Evolutionary conservation across 2,113 vertebrate genomes (phyloP).

Genomic region (Orientallactaga bullata): DNA sequence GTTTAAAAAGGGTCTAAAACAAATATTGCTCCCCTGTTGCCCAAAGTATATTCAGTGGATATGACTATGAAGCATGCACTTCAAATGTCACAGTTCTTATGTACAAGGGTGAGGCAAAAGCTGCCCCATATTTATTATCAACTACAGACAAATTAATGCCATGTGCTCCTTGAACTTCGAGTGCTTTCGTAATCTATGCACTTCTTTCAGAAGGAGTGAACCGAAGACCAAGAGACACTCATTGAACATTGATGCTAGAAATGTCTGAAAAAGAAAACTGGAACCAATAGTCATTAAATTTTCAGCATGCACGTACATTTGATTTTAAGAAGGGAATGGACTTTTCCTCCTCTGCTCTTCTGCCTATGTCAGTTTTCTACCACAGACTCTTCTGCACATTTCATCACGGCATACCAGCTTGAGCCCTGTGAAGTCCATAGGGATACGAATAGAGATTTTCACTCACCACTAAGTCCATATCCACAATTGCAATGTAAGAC

Average conservation of each 20-base stretch:
- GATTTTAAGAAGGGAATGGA: background rate
- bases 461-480: background rate
- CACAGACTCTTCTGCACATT: no score
- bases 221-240: constrained; percentile 1
- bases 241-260: background rate
- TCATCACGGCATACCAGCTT: background rate
- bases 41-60: constrained; percentile 51
- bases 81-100: constrained; percentile 38
- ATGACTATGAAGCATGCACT: constrained; percentile 28
- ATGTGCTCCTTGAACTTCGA: background rate
- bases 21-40: background rate
- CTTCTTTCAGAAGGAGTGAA: background rate
- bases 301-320: background rate
- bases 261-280: background rate
- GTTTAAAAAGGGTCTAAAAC: background rate
- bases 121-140: constrained; percentile 40
- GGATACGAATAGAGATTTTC: no score
- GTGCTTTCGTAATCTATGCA: background rate
- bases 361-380: background rate
- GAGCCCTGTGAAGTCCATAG: no score
- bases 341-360: background rate
- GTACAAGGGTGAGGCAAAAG: background rate
- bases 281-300: background rate
- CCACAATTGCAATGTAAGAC: background rate
- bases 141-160: background rate